Base-by-base conservation (phyloP, 1,140 invertebrate species). In the Mactra quadrangularis region DNA sequence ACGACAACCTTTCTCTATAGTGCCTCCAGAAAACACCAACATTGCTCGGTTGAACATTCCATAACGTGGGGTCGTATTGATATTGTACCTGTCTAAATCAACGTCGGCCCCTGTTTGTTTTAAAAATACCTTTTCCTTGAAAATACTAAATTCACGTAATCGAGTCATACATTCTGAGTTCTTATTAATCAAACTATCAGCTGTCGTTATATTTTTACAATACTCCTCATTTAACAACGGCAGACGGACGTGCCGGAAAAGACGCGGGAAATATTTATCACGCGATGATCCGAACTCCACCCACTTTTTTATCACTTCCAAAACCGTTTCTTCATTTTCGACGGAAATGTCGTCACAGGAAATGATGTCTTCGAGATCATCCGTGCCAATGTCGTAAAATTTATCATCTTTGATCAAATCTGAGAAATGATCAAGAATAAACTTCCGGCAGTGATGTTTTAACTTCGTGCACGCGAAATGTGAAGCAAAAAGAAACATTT, bases 21-120 rank as follows among this genome's bases (percentile, higher is more conserved):
- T 77, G 15, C 90, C 90, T 6, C 88, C 90, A 50, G 87, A 88
- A 85, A 90, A 91, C 9, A 91, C 70, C 9, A 91, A 76, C 81
- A 91, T 76, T 35, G 83, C 59, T 50, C 82, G 85, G 53, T 83
- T 87, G 74, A 85, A 88, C 90, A 91, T 91, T 22, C 90, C 90
- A 27, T 85, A 64, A 22, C 90, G 55, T 41, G 82, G 86, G n/a
- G 59, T 82, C 47, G 25, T 22, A 41, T 71, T 81, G 0, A 81
- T 55, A 31, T 27, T 25, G 31, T 9, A 78, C 17, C 57, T 15
- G 1, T 59, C 53, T n/a, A 35, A 6, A 19, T 68, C 45, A 41
- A 25, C 33, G 60, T 33, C 33, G 17, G 19, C 60, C 3, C 27
- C 27, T 33, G 19, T 64, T 22, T n/a, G 13, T 41, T 41, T 41